Evolutionary conservation across 1,140 invertebrate genomes (phyloP).

Genomic region (Andrena cerasifolii): DNA sequence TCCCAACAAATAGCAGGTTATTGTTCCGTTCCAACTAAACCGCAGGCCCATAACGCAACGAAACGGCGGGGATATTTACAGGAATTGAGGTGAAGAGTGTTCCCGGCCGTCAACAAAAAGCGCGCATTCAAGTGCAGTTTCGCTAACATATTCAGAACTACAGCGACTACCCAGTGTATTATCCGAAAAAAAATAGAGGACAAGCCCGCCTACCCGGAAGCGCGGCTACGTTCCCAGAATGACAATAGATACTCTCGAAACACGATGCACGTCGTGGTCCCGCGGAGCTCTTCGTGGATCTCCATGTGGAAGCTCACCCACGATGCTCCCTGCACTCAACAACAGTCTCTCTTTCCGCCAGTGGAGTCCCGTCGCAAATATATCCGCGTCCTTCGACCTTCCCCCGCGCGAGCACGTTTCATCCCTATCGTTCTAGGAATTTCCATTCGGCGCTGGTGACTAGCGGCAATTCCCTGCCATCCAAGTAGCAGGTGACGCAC

Average conservation of each 20-base stretch:
- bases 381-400: constrained; percentile 31
- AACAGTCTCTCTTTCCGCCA: constrained; percentile 46
- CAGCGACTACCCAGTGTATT: neutral
- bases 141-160: neutral
- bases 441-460: constrained; percentile 16
- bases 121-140: neutral
- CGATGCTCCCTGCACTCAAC: constrained; percentile 24
- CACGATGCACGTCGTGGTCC: neutral
- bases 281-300: neutral
- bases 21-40: neutral
- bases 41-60: neutral
- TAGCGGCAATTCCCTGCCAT: constrained; percentile 22
- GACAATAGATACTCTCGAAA: neutral
- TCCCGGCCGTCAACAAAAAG: neutral
- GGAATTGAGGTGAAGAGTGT: neutral
- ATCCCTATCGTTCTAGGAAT: constrained; percentile 52
- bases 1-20: neutral
- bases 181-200: neutral
- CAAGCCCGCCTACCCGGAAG: neutral
- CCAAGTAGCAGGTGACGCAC: neutral
- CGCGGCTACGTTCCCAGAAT: neutral
- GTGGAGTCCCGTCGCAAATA: constrained; percentile 29
- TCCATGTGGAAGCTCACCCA: neutral
- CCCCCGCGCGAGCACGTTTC: constrained; percentile 29
- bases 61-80: neutral